phyloP scores from a whole-genome alignment of 1,140 invertebrate genomes.

The Gonatopus flavifemur region DNA sequence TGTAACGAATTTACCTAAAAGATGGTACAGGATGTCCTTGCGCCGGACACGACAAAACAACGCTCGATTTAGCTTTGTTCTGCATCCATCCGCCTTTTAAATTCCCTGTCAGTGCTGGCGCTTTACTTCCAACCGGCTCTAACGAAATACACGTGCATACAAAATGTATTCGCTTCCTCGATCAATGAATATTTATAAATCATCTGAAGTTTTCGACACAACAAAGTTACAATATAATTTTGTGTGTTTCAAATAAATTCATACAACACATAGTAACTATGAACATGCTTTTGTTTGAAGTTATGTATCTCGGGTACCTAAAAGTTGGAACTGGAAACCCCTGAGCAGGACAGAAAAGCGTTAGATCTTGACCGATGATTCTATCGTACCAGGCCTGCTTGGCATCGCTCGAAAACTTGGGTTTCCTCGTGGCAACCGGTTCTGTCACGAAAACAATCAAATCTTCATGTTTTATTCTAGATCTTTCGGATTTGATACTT shows the following conservation, averaged over 20 bases:
- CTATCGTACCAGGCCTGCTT: conserved; percentile 52
- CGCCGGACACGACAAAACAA: conserved; percentile 66
- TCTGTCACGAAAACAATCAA: conserved; percentile 66
- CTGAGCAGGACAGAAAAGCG: conserved; percentile 64
- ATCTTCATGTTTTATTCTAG: conserved; percentile 38
- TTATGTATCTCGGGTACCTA: conserved; percentile 45
- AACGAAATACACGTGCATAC: conserved; percentile 27
- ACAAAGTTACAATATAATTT: no score
- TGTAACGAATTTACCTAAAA: conserved; percentile 63
- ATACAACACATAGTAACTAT: no score
- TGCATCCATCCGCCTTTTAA: conserved; percentile 46
- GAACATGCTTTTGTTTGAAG: no score
- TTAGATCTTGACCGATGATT: conserved; percentile 40
- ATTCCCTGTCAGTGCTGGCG: conserved; percentile 44
- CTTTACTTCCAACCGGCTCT: conserved; percentile 50
- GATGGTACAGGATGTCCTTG: conserved; percentile 71
- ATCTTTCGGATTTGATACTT: no score
- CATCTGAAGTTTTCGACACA: background rate
- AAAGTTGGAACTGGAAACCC: conserved; percentile 68
- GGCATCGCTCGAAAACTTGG: conserved; percentile 62
- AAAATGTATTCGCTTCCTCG: no score
- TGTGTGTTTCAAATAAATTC: no score
- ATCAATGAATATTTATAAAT: no score
- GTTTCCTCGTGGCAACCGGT: conserved; percentile 66
- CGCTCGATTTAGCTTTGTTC: conserved; percentile 49